These are phyloP conservation scores for Rhinella marina DNA, from an alignment of 2,797 vertebrate genomes.

Conservation along the genomic window DNA sequence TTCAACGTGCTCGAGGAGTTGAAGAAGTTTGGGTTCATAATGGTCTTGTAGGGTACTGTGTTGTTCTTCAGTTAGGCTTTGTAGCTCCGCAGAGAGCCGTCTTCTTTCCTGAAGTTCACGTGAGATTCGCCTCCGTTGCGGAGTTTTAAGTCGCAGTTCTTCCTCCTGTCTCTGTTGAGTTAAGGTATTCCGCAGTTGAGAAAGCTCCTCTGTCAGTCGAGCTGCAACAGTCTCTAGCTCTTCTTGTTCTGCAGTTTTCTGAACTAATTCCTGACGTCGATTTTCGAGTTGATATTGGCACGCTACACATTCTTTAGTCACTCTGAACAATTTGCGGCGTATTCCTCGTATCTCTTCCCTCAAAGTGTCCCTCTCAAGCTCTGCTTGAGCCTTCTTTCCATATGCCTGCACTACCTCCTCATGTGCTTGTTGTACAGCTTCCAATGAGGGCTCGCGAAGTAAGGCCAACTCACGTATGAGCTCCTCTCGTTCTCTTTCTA, in stretches of 20 bases:
- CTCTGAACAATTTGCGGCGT: conserved; percentile 84
- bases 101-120: conserved; percentile 83
- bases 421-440: conserved; percentile 79
- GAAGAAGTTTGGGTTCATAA: conserved; percentile 84
- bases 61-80: conserved; percentile 80
- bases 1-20: conserved; percentile 81
- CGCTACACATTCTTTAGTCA: conserved; percentile 85
- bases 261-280: conserved; percentile 81
- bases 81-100: conserved; percentile 80
- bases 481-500: conserved; percentile 80
- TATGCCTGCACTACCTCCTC: conserved; percentile 75
- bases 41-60: conserved; percentile 79
- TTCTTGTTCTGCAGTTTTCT: conserved; percentile 73
- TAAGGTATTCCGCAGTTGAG: conserved; percentile 74
- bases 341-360: conserved; percentile 81
- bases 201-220: conserved; percentile 76
- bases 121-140: conserved; percentile 72
- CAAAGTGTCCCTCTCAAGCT: conserved; percentile 80
- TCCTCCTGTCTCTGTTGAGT: conserved; percentile 76
- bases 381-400: conserved; percentile 76
- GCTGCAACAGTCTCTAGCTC: conserved; percentile 75
- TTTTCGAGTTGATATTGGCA: conserved; percentile 84
- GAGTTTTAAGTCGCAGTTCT: conserved; percentile 69
- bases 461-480: conserved; percentile 80
- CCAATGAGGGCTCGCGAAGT: conserved; percentile 81